Base-by-base conservation (phyloP, 2,113 vertebrate species). In the Nasalis larvatus region DNA sequence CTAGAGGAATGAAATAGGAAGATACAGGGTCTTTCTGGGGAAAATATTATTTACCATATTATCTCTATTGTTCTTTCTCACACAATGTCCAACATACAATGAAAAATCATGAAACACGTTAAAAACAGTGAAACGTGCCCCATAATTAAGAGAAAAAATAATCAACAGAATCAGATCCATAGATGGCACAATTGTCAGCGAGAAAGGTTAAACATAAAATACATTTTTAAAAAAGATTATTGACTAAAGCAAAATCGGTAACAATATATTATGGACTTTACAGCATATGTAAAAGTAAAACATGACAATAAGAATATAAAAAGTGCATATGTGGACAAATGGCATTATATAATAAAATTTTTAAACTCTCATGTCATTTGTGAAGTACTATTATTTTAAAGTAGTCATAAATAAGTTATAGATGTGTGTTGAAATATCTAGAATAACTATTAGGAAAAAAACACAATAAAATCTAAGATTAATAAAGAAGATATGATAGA, bases 101-200 rank as follows among this genome's bases (percentile, higher is more conserved):
- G 27, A 68, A 82, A 74, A 81, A 76, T 47, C 11, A 86, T 25
- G 32, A 91, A 35, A 21, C 10, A 56, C 47, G 7, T 37, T 20
- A 42, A 81, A 18, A 90, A 80, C 14, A 81, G 18, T 85, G 40
- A 91, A 56, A 91, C 42, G 20, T 86, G 6, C 8, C 13, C n/a
- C 20, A 42, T 49, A 87, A 68, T 68, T 76, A 91, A 91, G 66
- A 87, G 74, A 93, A 89, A 81, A 91, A 91, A 68, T 68, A 82
- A 21, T 86, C 66, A 76, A 82, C 32, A 82, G 66, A 82, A 74
- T 12, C 32, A 66, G 45, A 66, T 58, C 37, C 23, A 47, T 6
- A 71, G 42, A 86, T 37, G n/a, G 82, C 16, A 83, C 68, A 91
- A 87, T 60, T 52, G 42, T 47, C 82, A 49, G 35, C 40, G 8